Conservation (phyloP, 1,140 invertebrate genomes). For the Oreohelix idahoensis region DNA sequence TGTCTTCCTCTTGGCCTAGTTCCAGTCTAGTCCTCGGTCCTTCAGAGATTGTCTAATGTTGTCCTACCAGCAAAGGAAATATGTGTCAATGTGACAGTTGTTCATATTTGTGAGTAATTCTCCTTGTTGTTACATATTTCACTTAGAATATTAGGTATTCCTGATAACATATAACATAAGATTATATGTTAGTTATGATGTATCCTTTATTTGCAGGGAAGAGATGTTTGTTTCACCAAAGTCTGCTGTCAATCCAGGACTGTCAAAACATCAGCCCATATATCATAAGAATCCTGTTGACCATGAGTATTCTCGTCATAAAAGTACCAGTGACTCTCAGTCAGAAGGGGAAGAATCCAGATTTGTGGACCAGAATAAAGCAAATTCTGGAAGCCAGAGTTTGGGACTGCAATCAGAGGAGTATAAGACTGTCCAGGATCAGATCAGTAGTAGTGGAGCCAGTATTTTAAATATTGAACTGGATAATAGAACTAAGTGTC, state of each 20-base stretch:
- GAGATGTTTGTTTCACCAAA: not conserved
- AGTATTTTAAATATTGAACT: not conserved
- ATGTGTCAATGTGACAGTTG: no score
- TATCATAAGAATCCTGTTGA: slow-evolving; percentile 59
- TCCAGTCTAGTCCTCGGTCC: no score
- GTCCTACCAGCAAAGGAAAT: no score
- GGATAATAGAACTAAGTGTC: no score
- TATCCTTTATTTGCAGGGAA: not conserved
- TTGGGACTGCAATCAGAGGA: not conserved
- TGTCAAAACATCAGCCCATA: slow-evolving; percentile 38
- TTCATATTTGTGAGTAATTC: no score
- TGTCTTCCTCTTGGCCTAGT: no score
- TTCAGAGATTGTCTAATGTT: no score
- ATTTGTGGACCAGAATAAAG: not conserved
- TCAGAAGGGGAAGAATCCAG: slow-evolving; percentile 32
- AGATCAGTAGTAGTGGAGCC: not conserved
- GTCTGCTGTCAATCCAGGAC: no score
- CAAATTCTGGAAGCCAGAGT: not conserved
- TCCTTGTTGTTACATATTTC: no score
- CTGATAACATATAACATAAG: no score
- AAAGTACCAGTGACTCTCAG: slow-evolving; percentile 44
- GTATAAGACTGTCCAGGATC: not conserved
- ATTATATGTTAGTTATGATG: not conserved
- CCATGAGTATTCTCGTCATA: slow-evolving; percentile 69
- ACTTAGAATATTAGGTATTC: no score